Conservation (phyloP, 2,797 vertebrate species). For the Pipistrellus pipistrellus region DNA sequence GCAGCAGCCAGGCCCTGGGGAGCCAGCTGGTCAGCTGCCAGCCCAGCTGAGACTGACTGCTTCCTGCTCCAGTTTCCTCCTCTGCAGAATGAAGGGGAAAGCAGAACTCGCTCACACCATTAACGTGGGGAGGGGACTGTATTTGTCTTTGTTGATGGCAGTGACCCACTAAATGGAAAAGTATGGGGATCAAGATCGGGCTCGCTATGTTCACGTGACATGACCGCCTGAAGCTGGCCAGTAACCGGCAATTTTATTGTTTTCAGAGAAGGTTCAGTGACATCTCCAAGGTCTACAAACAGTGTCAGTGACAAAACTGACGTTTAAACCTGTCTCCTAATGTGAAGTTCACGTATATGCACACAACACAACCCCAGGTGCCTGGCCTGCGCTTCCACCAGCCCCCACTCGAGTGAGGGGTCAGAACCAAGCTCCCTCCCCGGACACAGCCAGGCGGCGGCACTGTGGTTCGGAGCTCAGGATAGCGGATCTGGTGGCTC, state of each 20-base stretch:
- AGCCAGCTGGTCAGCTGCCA: neutral
- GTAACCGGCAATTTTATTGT: neutral
- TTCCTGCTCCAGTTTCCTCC: neutral
- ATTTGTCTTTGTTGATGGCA: neutral
- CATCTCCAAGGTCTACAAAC: neutral
- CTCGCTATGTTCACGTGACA: neutral
- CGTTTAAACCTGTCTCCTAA: neutral
- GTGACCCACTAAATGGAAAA: neutral
- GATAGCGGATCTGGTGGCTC: too few species aligned
- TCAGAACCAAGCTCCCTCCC: neutral
- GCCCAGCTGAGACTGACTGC: neutral
- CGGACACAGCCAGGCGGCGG: accelerated
- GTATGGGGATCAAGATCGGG: neutral
- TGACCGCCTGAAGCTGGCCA: neutral
- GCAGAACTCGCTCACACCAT: neutral
- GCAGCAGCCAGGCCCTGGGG: neutral
- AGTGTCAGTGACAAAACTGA: neutral
- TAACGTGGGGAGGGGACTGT: neutral
- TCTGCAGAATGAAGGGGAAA: neutral
- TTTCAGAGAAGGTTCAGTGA: neutral
- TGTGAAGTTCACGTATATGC: neutral
- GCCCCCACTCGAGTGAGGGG: too few species aligned
- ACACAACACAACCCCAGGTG: neutral
- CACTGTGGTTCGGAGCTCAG: neutral
- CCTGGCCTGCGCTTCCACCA: too few species aligned